phyloP scores from a whole-genome alignment of 1,140 invertebrate genomes.

The Heterodera schachtii region DNA sequence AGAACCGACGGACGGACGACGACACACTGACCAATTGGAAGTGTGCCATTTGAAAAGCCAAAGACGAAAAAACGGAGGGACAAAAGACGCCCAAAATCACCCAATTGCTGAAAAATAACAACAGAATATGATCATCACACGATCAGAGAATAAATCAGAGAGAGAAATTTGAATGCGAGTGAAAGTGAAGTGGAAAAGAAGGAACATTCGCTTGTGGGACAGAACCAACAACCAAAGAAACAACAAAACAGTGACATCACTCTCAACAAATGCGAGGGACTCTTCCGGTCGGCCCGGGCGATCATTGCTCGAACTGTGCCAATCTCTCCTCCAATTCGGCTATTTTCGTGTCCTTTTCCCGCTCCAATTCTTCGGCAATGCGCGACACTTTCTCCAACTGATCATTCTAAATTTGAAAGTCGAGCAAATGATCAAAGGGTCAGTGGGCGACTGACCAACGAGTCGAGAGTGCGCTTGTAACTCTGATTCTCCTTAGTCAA shows the following conservation, averaged over 20 bases:
- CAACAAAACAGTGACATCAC: neutral
- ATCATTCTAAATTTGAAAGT: constrained; percentile 20
- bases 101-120: no score
- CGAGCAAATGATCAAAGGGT: neutral
- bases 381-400: constrained; percentile 25
- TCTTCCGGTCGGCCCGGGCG: neutral
- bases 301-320: neutral
- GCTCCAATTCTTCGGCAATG: constrained; percentile 20
- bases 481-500: constrained; percentile 7
- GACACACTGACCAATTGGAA: neutral
- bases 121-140: no score
- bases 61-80: no score
- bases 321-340: constrained; percentile 8
- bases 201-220: no score
- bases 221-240: no score
- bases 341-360: constrained; percentile 9
- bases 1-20: neutral
- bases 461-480: constrained; percentile 4
- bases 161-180: no score
- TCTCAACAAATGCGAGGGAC: neutral
- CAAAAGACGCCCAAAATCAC: no score
- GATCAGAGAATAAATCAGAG: no score
- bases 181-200: no score
- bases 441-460: neutral
- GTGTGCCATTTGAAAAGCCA: no score